Percentiles rank a stretch among this genome's conserved stretches.
These are phyloP conservation scores for Archivesica marissinica DNA, from an alignment of 1,140 invertebrate genomes.

Conservation along the genomic window DNA sequence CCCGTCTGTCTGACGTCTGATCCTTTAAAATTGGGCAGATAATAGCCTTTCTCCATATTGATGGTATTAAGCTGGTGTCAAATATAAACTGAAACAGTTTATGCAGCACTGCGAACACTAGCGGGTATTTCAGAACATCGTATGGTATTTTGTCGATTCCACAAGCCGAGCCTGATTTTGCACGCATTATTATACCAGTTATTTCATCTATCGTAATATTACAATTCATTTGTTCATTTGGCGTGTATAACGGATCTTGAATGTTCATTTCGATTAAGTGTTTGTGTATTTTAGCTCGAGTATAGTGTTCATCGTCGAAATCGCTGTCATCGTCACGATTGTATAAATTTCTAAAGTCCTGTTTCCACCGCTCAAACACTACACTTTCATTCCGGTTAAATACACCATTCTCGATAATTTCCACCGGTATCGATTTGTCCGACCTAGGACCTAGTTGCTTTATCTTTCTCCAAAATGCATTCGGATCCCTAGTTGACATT, in stretches of 20 bases:
- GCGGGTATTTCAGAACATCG: not conserved
- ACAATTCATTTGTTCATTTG: not conserved
- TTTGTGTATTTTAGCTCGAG: not conserved
- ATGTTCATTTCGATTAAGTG: conserved; percentile 5
- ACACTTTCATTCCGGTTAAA: not conserved
- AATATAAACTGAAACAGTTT: not conserved
- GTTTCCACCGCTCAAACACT: conserved; percentile 23
- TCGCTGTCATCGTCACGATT: conserved; percentile 28
- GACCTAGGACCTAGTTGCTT: too few relatives aligned
- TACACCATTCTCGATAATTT: conserved; percentile 1
- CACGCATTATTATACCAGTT: not conserved
- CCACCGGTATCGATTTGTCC: conserved; percentile 13
- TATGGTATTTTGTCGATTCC: too few relatives aligned
- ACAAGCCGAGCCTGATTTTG: conserved; percentile 2
- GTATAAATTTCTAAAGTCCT: conserved; percentile 19
- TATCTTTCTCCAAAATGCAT: not conserved
- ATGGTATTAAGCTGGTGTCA: too few relatives aligned
- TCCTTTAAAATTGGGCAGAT: too few relatives aligned
- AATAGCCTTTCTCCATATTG: too few relatives aligned
- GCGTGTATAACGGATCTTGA: not conserved
- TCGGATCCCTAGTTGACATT: conserved; percentile 2
- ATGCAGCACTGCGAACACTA: not conserved
- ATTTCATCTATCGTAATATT: conserved; percentile 19
- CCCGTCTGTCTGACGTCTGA: too few relatives aligned
- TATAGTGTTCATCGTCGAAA: too few relatives aligned